Conservation (phyloP, 2,888 invertebrate genomes). For the Falcaria lacertinaria region DNA sequence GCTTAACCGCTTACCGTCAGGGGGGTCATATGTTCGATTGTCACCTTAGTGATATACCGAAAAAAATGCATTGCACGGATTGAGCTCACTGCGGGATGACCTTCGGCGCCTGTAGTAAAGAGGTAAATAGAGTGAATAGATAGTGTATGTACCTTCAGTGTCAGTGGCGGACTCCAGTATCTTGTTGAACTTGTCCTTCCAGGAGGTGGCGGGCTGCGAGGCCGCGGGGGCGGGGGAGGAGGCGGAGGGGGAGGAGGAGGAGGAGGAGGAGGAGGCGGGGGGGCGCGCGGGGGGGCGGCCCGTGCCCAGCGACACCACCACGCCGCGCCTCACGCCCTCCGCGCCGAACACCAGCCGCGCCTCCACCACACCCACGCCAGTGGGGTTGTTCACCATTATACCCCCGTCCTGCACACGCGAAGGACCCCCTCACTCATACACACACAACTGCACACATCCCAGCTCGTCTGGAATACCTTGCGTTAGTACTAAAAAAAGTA, state of each 20-base stretch:
- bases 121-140: no score
- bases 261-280: conserved; percentile 7
- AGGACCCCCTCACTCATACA: no score
- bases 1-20: no score
- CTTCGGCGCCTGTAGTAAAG: no score
- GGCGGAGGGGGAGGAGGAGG: conserved; percentile 73
- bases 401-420: conserved; percentile 85
- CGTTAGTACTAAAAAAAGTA: no score
- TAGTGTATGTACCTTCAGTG: conserved; percentile 91
- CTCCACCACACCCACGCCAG: conserved; percentile 93
- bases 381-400: conserved; percentile 92
- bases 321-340: conserved; percentile 81
- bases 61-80: no score
- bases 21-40: no score
- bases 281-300: conserved; percentile 70
- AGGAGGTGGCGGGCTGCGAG: conserved; percentile 62
- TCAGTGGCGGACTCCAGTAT: conserved; percentile 92
- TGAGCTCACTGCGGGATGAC: no score
- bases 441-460: no score
- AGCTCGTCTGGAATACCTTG: no score
- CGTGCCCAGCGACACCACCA: conserved; percentile 92
- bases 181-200: conserved; percentile 89
- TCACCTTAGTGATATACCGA: no score
- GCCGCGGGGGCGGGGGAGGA: conserved; percentile 3
- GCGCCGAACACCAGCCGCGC: conserved; percentile 90